phyloP scores from a whole-genome alignment of 2,797 vertebrate species.

The Petrocephalus schoutedeni region DNA sequence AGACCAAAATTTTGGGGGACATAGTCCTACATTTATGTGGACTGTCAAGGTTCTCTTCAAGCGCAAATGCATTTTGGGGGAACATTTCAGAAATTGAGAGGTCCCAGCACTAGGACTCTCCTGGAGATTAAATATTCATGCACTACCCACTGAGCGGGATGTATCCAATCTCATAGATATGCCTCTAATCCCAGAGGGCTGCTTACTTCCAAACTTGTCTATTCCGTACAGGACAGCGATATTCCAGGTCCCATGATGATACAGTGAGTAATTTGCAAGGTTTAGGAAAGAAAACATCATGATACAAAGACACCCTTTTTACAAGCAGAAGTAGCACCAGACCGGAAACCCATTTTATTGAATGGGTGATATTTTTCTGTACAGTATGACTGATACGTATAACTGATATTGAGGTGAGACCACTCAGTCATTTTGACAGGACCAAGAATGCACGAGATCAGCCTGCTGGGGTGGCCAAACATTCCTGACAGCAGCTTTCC shows the following conservation, averaged over 20 bases:
- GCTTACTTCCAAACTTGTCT: not conserved
- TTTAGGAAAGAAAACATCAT: not conserved
- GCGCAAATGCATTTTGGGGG: not conserved
- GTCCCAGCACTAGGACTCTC: not conserved
- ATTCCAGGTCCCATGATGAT: not conserved
- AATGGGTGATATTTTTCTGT: not conserved
- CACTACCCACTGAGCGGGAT: not conserved
- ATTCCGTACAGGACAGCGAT: not conserved
- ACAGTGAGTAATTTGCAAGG: not conserved
- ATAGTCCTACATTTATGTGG: not conserved
- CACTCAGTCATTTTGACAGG: slow-evolving; percentile 38
- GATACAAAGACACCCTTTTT: not conserved
- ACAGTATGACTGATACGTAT: not conserved
- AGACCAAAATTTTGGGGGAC: not conserved
- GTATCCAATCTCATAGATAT: not conserved
- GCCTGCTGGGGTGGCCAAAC: slow-evolving; percentile 38
- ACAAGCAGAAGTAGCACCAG: not conserved
- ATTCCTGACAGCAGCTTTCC: slow-evolving; percentile 27
- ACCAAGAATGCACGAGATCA: slow-evolving; percentile 35
- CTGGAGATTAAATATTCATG: slow-evolving; percentile 1
- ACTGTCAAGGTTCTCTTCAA: not conserved
- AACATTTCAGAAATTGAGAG: not conserved
- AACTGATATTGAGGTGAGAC: not conserved
- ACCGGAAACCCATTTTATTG: not conserved
- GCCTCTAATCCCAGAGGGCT: not conserved